Evolutionary conservation across 2,113 vertebrate species (phyloP).

Genomic region (Tragulus kanchil): DNA sequence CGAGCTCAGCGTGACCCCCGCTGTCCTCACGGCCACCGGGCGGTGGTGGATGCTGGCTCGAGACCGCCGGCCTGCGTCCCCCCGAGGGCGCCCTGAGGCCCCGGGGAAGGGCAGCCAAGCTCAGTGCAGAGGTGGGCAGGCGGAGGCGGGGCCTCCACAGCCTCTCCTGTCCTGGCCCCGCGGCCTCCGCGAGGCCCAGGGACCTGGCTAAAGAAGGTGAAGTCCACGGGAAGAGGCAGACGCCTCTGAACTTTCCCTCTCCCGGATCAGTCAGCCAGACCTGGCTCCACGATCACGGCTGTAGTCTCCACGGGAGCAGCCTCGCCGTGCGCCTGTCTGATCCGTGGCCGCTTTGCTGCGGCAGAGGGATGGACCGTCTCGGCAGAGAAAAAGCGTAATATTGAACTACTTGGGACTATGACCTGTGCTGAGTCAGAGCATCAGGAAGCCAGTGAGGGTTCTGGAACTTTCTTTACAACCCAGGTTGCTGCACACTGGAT

Average conservation of each 20-base stretch:
- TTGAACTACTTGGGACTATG: neutral
- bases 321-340: fast-evolving
- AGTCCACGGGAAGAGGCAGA: neutral
- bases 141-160: fast-evolving
- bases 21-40: fast-evolving
- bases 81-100: neutral
- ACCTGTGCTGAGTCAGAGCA: neutral
- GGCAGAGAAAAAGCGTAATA: neutral
- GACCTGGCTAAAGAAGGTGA: neutral
- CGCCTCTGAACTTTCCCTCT: neutral
- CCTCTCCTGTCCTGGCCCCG: neutral
- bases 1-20: no score
- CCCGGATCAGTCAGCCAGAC: neutral
- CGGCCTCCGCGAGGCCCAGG: neutral
- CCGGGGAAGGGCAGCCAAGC: neutral
- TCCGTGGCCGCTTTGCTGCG: no score
- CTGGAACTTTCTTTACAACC: conserved; percentile 35
- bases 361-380: no score
- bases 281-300: neutral
- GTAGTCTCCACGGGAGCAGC: neutral
- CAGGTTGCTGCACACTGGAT: neutral
- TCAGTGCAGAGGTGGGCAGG: fast-evolving
- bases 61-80: no score
- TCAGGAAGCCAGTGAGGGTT: neutral
- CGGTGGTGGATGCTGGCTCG: neutral